Evolutionary conservation across 2,113 vertebrate genomes (phyloP).

Genomic region (Prunella fulvescens): DNA sequence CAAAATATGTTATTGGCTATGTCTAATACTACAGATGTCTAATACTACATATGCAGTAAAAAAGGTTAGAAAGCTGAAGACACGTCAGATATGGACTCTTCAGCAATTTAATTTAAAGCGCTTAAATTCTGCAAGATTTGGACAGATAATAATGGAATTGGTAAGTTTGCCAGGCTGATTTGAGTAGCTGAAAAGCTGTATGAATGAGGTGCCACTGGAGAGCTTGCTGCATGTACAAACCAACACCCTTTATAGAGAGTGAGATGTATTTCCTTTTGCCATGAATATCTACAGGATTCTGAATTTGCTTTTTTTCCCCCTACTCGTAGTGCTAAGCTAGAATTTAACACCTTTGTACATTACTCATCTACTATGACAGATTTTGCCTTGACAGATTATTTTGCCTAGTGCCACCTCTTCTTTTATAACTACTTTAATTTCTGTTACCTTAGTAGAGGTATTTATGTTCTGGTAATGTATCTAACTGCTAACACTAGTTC

Average conservation of each 20-base stretch:
- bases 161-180: neutral
- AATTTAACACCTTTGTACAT: neutral
- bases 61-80: neutral
- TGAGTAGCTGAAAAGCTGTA: neutral
- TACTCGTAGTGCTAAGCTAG: neutral
- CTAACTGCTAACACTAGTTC: neutral
- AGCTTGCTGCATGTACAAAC: neutral
- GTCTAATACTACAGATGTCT: neutral
- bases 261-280: neutral
- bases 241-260: neutral
- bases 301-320: neutral
- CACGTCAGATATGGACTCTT: neutral
- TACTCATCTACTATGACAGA: neutral
- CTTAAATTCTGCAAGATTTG: neutral
- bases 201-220: neutral
- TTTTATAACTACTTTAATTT: neutral
- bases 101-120: neutral
- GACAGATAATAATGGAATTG: neutral
- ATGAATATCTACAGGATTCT: neutral
- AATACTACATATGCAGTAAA: neutral
- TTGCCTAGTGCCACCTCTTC: neutral
- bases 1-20: neutral
- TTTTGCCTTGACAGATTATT: neutral
- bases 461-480: neutral
- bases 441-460: neutral